phyloP scores from a whole-genome alignment of 1,140 invertebrate species.

The Temnothorax curvispinosus region DNA sequence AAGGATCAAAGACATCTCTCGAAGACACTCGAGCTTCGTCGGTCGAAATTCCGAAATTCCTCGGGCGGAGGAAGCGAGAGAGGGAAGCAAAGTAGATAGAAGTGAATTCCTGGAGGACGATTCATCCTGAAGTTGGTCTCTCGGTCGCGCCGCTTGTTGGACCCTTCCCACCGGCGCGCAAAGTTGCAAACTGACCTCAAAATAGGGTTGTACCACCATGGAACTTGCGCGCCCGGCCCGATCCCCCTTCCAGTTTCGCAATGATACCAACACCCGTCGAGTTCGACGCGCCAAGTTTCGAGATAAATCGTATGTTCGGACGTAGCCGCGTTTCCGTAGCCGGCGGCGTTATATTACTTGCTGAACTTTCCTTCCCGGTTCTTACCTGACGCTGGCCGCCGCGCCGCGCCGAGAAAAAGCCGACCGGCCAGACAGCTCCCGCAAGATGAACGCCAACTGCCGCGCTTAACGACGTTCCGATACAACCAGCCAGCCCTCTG shows the following conservation, averaged over 20 bases:
- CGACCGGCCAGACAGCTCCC: constrained; percentile 43
- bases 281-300: constrained; percentile 60
- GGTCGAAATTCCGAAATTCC: constrained; percentile 35
- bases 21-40: constrained; percentile 13
- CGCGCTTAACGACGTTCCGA: constrained; percentile 56
- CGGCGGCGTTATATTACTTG: constrained; percentile 59
- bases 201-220: constrained; percentile 48
- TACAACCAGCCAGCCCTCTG: constrained; percentile 11
- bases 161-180: not conserved
- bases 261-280: constrained; percentile 56
- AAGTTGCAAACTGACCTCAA: constrained; percentile 61
- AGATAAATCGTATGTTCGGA: constrained; percentile 60
- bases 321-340: constrained; percentile 43
- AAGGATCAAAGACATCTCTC: constrained; percentile 13
- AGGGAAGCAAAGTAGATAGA: constrained; percentile 46
- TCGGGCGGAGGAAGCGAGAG: not conserved
- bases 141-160: constrained; percentile 40
- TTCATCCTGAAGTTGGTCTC: constrained; percentile 54
- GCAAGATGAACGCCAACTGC: constrained; percentile 54
- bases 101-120: constrained; percentile 51
- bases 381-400: constrained; percentile 6
- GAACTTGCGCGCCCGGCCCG: not conserved
- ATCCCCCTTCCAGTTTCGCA: not conserved
- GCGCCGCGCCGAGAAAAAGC: constrained; percentile 29
- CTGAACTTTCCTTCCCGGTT: constrained; percentile 47